Evolutionary conservation across 2,888 invertebrate species (phyloP).

Genomic region (Listrodromus nycthemerus): DNA sequence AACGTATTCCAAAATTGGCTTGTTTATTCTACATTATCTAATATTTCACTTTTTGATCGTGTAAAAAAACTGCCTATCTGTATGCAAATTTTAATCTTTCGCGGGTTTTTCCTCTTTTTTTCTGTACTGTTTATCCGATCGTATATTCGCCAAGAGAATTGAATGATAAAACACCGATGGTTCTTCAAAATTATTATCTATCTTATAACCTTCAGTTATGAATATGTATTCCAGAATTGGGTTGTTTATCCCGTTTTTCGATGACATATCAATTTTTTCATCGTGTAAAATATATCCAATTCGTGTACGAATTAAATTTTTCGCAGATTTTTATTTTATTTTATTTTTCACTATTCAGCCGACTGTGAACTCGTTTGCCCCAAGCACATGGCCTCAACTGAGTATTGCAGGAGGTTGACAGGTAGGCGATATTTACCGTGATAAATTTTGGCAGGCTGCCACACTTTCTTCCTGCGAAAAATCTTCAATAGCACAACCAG

Average conservation of each 20-base stretch:
- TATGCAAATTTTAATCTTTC: slow-evolving; percentile 19
- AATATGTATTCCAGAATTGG: neutral
- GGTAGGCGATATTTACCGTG: slow-evolving; percentile 41
- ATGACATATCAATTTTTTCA: neutral
- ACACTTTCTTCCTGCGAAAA: neutral
- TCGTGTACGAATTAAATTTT: slow-evolving; percentile 22
- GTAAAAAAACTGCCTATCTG: neutral
- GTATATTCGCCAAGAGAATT: slow-evolving; percentile 19
- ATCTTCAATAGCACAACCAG: neutral
- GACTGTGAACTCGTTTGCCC: slow-evolving; percentile 17
- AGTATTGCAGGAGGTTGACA: neutral
- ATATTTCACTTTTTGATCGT: slow-evolving; percentile 3
- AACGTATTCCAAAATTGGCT: too few species aligned
- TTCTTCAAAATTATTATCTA: neutral
- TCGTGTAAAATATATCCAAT: neutral
- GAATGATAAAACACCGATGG: too few species aligned
- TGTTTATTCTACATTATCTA: too few species aligned
- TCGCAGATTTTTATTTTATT: neutral
- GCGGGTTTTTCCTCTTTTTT: neutral
- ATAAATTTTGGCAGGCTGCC: slow-evolving; percentile 33
- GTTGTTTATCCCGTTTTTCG: neutral
- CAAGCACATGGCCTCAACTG: slow-evolving; percentile 43
- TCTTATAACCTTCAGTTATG: neutral
- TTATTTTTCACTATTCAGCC: neutral
- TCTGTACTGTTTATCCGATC: neutral